Base-by-base conservation (phyloP, 2,888 invertebrate species). In the Meta bourneti region DNA sequence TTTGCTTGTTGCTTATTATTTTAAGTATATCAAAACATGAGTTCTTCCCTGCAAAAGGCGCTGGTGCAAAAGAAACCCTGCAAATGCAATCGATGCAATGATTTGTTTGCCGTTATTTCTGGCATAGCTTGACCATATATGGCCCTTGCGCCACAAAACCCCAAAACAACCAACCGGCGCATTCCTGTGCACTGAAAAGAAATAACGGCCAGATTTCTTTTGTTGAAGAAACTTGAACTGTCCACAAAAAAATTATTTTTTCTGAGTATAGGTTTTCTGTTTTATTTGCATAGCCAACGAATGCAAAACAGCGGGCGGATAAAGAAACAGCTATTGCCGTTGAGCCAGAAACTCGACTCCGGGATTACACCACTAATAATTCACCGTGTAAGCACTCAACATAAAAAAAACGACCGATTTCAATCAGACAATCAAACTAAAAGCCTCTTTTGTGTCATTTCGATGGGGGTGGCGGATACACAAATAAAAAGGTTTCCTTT, bases 361-460 rank as follows among this genome's bases (percentile, higher is more conserved):
- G 16, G 13, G 61, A 61, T 61, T 61, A 16, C 61, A 16, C 11
- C 61, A 61, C 61, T 9, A 34, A 13, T 79, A 79, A 79, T 79
- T 69, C 13, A 54, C 11, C 19, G 52, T 71, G 70, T 51, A 71
- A 71, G 51, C n/a, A 52, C 61, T 84, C 74, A 54, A 20, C 74
- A 84, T 84, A 84, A 34, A 51, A 72, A 77, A 49, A 77, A 77
- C 52, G 13, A 19, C 48, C n/a, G 20, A 71, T 70, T 71, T 6
- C 80, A 13, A 16, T 79, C 20, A 48, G 19, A 75, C 75, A 71
- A 82, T 70, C 48, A 20, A 61, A 71, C 48, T 52, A 82, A 82
- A 84, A 54, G 52, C 48, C 19, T 48, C 75, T 75, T 84, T 84
- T 83, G 83, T 83, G 84, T 84, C 48, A 34, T 84, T n/a, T 74